A percentile compares a stretch with the other conserved stretches of the same genome.
Evolutionary conservation across 30 jellyfish, hydroid and myxozoan species (phyloP).

Genomic region (Hydractinia echinata): DNA sequence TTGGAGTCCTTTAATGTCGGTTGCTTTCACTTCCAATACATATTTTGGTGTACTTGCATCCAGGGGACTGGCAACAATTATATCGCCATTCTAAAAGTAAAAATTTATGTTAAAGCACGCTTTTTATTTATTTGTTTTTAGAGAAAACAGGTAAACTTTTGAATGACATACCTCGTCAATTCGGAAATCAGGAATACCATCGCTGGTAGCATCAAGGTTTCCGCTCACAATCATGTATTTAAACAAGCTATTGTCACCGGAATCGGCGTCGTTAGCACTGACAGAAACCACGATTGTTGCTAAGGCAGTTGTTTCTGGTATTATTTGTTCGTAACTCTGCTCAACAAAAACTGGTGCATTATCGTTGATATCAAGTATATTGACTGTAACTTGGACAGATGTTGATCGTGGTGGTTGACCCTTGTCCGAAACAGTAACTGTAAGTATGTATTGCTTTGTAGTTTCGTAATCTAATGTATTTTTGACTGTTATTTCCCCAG

Average conservation of each 20-base stretch:
- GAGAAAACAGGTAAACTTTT: too few species aligned
- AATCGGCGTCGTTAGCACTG: neutral
- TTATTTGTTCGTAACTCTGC: neutral
- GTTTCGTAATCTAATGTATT: neutral
- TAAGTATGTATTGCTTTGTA: neutral
- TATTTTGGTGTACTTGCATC: slow-evolving; percentile 13
- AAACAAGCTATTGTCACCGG: neutral
- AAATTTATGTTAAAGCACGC: neutral
- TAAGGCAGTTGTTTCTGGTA: slow-evolving; percentile 3
- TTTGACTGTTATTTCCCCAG: neutral
- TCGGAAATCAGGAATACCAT: neutral
- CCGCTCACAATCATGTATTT: slow-evolving; percentile 4
- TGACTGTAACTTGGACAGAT: neutral
- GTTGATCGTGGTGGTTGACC: slow-evolving; percentile 13
- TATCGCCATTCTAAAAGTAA: neutral
- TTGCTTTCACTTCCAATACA: slow-evolving; percentile 10
- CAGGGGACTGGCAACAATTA: neutral
- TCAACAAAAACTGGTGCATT: neutral
- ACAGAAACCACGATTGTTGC: slow-evolving; percentile 3
- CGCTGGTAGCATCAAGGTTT: neutral
- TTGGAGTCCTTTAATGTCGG: neutral
- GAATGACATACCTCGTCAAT: neutral
- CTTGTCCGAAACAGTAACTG: neutral
- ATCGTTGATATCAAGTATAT: neutral
- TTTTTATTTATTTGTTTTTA: too few species aligned